A percentile compares a stretch with the other conserved stretches of the same genome.
phyloP scores from a whole-genome alignment of 2,888 invertebrate species.

The Tetragnatha montana region DNA sequence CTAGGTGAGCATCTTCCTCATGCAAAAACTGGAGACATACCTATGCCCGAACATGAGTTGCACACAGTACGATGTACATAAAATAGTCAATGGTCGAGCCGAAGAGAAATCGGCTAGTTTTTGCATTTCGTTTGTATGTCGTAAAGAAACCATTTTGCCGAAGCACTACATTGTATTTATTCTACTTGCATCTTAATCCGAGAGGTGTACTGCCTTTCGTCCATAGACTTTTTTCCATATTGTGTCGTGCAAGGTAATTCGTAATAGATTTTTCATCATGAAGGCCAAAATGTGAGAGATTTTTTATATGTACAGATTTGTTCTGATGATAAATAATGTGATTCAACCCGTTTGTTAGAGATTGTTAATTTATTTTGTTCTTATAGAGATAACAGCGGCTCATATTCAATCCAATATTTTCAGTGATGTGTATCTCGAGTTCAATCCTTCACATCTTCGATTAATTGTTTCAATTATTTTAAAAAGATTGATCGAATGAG shows the following conservation, averaged over 20 bases:
- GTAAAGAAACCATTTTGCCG: slow-evolving; percentile 24
- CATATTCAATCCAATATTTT: too few species aligned
- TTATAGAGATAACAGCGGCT: too few species aligned
- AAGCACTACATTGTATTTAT: slow-evolving; percentile 62
- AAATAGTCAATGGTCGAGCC: slow-evolving; percentile 4
- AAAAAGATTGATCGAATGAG: too few species aligned
- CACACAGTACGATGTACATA: slow-evolving; percentile 42
- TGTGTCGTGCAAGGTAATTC: slow-evolving; percentile 10
- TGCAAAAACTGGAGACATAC: background rate
- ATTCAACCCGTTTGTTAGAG: slow-evolving; percentile 25
- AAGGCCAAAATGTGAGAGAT: slow-evolving; percentile 38
- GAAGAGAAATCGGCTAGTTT: slow-evolving; percentile 2
- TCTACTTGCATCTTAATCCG: slow-evolving; percentile 35
- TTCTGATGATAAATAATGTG: slow-evolving; percentile 14
- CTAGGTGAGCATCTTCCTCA: background rate
- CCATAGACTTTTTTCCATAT: background rate
- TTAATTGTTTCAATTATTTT: too few species aligned
- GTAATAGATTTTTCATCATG: slow-evolving; percentile 17
- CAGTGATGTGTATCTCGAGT: too few species aligned
- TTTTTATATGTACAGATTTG: slow-evolving; percentile 23
- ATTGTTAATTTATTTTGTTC: background rate
- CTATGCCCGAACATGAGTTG: background rate
- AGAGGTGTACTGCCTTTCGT: background rate
- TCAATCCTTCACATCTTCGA: too few species aligned
- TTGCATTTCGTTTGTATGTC: slow-evolving; percentile 37